Base-by-base conservation (phyloP, 2,113 vertebrate species). In the Xenotilapia longispinis region DNA sequence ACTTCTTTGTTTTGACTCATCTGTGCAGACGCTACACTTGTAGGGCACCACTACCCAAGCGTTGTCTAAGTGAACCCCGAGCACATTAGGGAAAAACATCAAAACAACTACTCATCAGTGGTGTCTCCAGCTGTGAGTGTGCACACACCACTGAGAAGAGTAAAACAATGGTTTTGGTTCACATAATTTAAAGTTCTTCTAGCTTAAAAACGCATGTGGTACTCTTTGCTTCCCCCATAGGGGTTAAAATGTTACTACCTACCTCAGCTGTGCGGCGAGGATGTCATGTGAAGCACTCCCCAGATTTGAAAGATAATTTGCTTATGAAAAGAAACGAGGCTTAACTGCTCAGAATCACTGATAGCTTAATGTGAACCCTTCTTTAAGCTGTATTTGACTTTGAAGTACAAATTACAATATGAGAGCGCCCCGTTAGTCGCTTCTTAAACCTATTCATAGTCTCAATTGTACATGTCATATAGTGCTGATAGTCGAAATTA, bases 381-480 rank as follows among this genome's bases (percentile, higher is more conserved):
- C 31, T 88, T 81, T 23, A 15, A 55, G 36, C 47, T 78, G 7
- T 31, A 54, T 83, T 86, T 63, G 40, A 81, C 31, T 84, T 88
- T 85, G 26, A 84, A 89, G 42, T 10, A 51, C 58, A 63, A 75
- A 85, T 86, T 85, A 86, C 84, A 81, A 60, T 73, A 87, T 58
- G 78, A 84, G 36, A 12, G 8, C 19, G 23, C 33, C 14, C 55
- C 14, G 26, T 19, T 80, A 81, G 51, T 49, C 19, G 51, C 58
- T 70, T 88, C 70, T 81, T 85, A 55, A 91, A 68, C 65, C 51
- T 51, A 28, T 89, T 87, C 33, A 85, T 82, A 57, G 87, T 90
- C 80, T 55, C 80, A 57, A 82, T 54, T 83, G 84, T 51, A 68
- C 79, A 84, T 90, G 83, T 75, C 70, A 73, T 54, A 82, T 38